Evolutionary conservation across 2,888 invertebrate genomes (phyloP), one percentile per base, ranked within the genome.

Genomic region (Drosophila cracens): DNA sequence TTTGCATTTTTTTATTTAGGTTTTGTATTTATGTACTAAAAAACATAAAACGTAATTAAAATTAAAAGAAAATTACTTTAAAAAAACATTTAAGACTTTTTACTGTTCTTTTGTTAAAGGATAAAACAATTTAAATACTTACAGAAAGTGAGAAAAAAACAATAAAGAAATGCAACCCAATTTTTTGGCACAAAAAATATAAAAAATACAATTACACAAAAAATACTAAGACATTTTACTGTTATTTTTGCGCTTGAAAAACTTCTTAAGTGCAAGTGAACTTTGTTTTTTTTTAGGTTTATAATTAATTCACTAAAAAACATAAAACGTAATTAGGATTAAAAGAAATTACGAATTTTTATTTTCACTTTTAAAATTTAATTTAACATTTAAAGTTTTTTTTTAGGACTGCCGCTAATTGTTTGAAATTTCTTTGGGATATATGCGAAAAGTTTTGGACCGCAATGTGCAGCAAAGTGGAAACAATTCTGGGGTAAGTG

Each of bases 241-340:
- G 38, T 38, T 18, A 2, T 18, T 18, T 8, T 38, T 13, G 34
- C 34, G 13, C 5, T 34, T 34, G 4, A 38, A 38, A 38, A 38
- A 34, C 13, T 34, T 4, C 5, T 34, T 34, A 13, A 34, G 34
- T 34, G 11, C 5, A 34, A 6, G 10, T n/a, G n/a, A 70, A 63
- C 74, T 74, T 75, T 77, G 83, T 83, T 4, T 87, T 87, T 83
- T 81, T 83, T 78, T 74, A 78, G 72, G 62, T 62, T 84, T 87
- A 76, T 62, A 70, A 70, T 76, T 74, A 76, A 82, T 75, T 77
- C 74, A 76, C 65, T 63, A 57, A 81, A 65, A 57, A 73, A 75
- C 64, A 74, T 76, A 79, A 81, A 79, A 68, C 79, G 67, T 71
- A 73, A 85, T 59, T 75, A 67, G 16, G 62, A 73, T 68, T 81